phyloP scores from a whole-genome alignment of 2,888 invertebrate species.

The Caenorhabditis sp. region DNA sequence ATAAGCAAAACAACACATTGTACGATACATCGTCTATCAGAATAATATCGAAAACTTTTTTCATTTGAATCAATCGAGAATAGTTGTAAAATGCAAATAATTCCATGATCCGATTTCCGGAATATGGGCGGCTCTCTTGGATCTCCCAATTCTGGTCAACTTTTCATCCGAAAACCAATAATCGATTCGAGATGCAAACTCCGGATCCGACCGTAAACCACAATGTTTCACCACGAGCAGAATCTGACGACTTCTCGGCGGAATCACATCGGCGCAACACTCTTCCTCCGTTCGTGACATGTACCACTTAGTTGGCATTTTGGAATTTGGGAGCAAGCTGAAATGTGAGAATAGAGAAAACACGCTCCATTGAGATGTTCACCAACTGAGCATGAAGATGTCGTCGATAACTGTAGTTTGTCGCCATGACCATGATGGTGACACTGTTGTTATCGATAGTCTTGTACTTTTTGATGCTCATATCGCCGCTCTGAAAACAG shows the following conservation, averaged over 20 bases:
- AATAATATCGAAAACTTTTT: too few species aligned
- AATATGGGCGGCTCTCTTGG: background rate
- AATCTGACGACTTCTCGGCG: conserved; percentile 1
- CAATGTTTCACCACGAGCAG: background rate
- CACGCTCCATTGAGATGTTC: background rate
- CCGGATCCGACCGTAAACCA: background rate
- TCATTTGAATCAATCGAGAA: too few species aligned
- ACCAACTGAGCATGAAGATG: conserved; percentile 4
- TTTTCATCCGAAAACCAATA: conserved; percentile 3
- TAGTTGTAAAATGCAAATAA: background rate
- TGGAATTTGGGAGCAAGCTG: background rate
- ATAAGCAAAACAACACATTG: too few species aligned
- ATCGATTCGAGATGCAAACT: background rate
- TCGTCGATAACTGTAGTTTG: background rate
- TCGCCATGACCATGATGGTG: background rate
- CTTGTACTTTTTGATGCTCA: background rate
- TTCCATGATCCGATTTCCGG: background rate
- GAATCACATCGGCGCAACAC: background rate
- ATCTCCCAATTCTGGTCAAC: background rate
- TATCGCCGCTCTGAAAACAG: conserved; percentile 9
- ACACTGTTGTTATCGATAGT: background rate
- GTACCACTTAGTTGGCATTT: background rate
- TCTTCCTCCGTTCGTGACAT: background rate
- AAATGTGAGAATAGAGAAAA: background rate
- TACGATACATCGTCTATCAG: too few species aligned